Evolutionary conservation across 2,888 invertebrate genomes (phyloP), one percentile per base, ranked within the genome.

Genomic region (Asteroscopus sphinx): DNA sequence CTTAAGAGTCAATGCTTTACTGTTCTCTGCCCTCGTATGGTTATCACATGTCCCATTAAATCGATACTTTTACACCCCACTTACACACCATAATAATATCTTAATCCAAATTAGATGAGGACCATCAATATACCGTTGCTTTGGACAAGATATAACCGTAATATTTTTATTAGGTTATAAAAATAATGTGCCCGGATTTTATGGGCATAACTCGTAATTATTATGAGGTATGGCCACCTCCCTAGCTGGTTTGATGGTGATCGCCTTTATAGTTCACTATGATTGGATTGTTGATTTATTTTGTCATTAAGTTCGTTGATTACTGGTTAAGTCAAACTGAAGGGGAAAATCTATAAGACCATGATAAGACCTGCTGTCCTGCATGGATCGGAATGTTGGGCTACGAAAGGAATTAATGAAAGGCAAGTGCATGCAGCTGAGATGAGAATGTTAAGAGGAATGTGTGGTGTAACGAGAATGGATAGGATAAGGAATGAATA

Each of bases 141-240:
- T 61, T 33, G 69, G 71, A 71, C 69, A 65, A 69, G 57, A 66
- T 54, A 59, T 35, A 2, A 45, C 67, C 72, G 59, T 82, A 76
- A 77, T 75, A 76, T 79, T 80, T 84, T 87, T 85, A 88, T 79
- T 81, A 73, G 52, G 79, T 28, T 77, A 82, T 89, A 88, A 88
- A 89, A 88, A 88, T 88, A 83, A 88, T 83, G 76, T 77, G 53
- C 66, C 11, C 35, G 26, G 63, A 81, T 80, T 88, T 86, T 67
- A 64, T 73, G 53, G 68, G 67, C 70, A 82, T 86, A 85, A 78
- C 81, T 83, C 82, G 76, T 89, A 88, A 89, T 89, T 83, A 88
- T 89, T 83, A 87, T 79, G 81, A 79, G 78, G 70, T 68, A 86
- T 82, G 70, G 65, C 68, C 52, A 72, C 64, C 35, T 64, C 64